Evolutionary conservation across 2,797 vertebrate species (phyloP).

Genomic region (Spinus pinus): DNA sequence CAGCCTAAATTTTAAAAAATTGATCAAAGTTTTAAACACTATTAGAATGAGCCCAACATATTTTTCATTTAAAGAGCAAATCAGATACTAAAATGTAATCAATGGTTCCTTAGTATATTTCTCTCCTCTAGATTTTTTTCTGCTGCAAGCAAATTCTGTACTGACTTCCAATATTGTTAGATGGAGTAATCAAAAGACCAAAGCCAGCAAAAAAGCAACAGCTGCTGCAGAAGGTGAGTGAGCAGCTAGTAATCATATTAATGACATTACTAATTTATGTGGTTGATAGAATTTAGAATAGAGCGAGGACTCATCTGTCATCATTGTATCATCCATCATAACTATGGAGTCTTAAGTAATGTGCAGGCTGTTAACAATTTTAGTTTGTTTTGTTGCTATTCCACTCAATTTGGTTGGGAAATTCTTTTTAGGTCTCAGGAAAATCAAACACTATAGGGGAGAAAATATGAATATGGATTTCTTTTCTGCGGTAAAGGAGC

Average conservation of each 20-base stretch:
- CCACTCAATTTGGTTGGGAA: neutral
- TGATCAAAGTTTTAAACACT: neutral
- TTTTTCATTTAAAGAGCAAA: neutral
- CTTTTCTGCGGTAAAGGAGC: neutral
- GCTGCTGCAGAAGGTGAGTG: constrained; percentile 23
- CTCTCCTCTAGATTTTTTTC: neutral
- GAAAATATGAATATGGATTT: neutral
- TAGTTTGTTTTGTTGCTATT: neutral
- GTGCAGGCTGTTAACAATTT: constrained; percentile 6
- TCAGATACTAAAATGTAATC: neutral
- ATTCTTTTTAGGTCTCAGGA: neutral
- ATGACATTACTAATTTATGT: constrained; percentile 49
- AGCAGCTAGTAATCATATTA: constrained; percentile 38
- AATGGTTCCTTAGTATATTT: neutral
- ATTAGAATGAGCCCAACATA: neutral
- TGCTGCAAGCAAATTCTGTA: neutral
- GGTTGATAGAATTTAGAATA: constrained; percentile 39
- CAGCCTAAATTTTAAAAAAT: rapidly evolving
- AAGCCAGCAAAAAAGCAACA: constrained; percentile 11
- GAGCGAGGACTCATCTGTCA: constrained; percentile 38
- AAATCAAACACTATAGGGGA: neutral
- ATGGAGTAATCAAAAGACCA: neutral
- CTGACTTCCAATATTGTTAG: neutral
- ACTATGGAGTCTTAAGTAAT: neutral
- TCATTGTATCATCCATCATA: constrained; percentile 19